Percentiles rank a stretch among this genome's conserved stretches.
Evolutionary conservation across 2,113 vertebrate genomes (phyloP).

Genomic region (Ageneiosus marmoratus): DNA sequence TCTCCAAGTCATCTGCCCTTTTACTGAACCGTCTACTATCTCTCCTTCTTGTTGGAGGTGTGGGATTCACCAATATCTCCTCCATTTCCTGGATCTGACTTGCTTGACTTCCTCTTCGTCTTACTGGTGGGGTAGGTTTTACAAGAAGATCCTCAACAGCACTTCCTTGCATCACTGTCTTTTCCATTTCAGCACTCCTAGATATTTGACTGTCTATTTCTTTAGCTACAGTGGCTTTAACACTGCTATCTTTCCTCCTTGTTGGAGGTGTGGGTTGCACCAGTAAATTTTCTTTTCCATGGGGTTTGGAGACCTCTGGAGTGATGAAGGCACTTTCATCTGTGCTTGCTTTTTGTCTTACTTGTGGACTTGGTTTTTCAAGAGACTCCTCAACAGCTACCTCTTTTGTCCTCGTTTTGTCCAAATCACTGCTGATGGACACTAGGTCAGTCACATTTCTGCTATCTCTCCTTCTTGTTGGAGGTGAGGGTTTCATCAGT

Average conservation of each 20-base stretch:
- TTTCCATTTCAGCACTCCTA: background rate
- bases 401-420: conserved; percentile 21
- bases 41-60: conserved; percentile 2
- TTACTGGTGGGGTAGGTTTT: conserved; percentile 30
- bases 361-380: conserved; percentile 14
- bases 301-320: background rate
- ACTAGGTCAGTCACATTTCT: background rate
- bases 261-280: conserved; percentile 29
- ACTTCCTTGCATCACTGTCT: background rate
- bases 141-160: background rate
- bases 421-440: conserved; percentile 1
- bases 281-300: background rate
- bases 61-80: conserved; percentile 6
- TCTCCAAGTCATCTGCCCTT: background rate
- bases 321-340: background rate
- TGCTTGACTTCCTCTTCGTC: background rate
- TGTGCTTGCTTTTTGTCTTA: background rate
- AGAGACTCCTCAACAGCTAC: background rate
- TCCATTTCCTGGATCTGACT: background rate
- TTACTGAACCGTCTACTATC: background rate
- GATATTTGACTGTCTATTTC: background rate
- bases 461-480: background rate
- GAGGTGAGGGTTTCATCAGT: conserved; percentile 15
- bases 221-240: background rate
- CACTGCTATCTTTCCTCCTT: background rate